Evolutionary conservation across 2,113 vertebrate species (phyloP).

Genomic region (Rhinopithecus roxellana): DNA sequence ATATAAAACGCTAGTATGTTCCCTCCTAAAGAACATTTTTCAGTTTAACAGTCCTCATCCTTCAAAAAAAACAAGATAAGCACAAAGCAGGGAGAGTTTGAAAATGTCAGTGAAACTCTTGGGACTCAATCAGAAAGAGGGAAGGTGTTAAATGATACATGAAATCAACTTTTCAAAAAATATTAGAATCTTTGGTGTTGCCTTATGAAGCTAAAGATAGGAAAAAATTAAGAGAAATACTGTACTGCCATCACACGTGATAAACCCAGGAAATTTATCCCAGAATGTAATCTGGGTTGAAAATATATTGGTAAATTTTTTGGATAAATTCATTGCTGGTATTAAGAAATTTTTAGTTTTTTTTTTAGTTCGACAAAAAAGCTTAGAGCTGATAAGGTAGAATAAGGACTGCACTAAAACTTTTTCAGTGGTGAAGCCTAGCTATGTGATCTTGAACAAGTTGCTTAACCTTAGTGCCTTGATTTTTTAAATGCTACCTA

Average conservation of each 20-base stretch:
- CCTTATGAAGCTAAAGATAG: background rate
- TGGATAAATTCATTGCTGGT: background rate
- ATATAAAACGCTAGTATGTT: background rate
- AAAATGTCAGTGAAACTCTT: background rate
- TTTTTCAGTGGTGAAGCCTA: background rate
- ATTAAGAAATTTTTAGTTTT: background rate
- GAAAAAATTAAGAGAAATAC: background rate
- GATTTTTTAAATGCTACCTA: background rate
- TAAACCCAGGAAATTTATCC: background rate
- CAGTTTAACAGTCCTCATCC: background rate
- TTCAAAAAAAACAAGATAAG: background rate
- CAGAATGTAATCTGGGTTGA: background rate
- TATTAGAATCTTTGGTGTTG: background rate
- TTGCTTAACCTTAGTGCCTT: background rate
- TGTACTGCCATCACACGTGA: background rate
- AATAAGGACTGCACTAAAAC: constrained; percentile 1
- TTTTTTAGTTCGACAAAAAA: background rate
- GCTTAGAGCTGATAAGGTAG: background rate
- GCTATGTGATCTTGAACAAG: background rate
- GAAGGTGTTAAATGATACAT: background rate
- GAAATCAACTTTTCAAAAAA: background rate
- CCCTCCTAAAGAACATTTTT: background rate
- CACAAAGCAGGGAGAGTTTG: background rate
- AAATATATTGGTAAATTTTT: constrained; percentile 43
- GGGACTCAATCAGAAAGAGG: background rate